Evolutionary conservation across 2,113 vertebrate genomes (phyloP).

Genomic region (Amblyornis subalaris): DNA sequence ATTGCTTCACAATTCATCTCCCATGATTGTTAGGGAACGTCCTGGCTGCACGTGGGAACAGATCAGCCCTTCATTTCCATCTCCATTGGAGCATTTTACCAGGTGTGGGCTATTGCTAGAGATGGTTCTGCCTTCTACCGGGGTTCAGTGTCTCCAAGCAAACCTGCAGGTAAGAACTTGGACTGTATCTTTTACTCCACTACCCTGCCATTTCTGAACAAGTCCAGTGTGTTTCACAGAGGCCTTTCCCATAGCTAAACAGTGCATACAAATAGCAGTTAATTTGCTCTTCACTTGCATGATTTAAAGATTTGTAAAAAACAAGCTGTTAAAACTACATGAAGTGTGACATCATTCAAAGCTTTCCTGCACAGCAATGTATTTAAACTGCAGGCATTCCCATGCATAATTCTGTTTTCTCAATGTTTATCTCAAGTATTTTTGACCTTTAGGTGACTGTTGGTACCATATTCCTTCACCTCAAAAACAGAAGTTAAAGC

Average conservation of each 20-base stretch:
- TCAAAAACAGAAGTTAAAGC: conserved; percentile 86
- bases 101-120: conserved; percentile 91
- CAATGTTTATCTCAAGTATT: not conserved
- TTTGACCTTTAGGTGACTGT: conserved; percentile 79
- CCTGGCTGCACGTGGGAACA: conserved; percentile 94
- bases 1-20: not conserved
- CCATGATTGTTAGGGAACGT: conserved; percentile 77
- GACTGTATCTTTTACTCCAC: not conserved
- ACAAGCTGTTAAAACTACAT: not conserved
- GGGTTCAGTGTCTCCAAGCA: conserved; percentile 85
- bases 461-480: conserved; percentile 97
- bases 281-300: not conserved
- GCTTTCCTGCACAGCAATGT: not conserved
- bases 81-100: conserved; percentile 85
- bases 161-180: conserved; percentile 80
- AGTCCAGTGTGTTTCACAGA: not conserved
- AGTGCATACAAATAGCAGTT: not conserved
- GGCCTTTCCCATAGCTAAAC: not conserved
- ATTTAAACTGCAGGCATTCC: not conserved
- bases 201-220: not conserved
- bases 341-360: not conserved
- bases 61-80: conserved; percentile 93
- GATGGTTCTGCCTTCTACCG: conserved; percentile 94
- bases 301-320: not conserved
- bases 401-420: not conserved